Conservation (phyloP, 2,888 invertebrate species). For the Malthinus seriepunctatus region DNA sequence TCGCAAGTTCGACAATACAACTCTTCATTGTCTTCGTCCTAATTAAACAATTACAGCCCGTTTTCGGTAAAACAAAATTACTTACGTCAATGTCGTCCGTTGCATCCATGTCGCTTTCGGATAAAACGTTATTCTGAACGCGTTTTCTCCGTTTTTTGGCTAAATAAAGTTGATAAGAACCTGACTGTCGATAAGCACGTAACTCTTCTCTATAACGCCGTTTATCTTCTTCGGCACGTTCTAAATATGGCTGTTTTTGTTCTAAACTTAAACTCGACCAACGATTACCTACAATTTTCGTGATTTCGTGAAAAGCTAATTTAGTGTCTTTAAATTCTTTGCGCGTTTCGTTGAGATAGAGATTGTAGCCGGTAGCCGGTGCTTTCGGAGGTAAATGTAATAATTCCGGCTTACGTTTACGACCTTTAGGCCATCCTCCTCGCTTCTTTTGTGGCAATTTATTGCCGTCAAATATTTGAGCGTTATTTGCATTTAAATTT, state of each 20-base stretch:
- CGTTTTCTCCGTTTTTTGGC: constrained; percentile 57
- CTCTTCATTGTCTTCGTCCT: constrained; percentile 62
- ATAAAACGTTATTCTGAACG: constrained; percentile 48
- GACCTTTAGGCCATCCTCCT: constrained; percentile 66
- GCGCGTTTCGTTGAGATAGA: constrained; percentile 60
- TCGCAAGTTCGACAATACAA: constrained; percentile 63
- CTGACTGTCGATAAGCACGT: constrained; percentile 60
- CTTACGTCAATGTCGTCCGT: constrained; percentile 59
- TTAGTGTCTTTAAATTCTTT: constrained; percentile 57
- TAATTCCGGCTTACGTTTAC: constrained; percentile 59
- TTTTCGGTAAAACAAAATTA: background rate
- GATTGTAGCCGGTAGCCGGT: constrained; percentile 62
- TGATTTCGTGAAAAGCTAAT: constrained; percentile 61
- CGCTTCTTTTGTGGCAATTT: constrained; percentile 52
- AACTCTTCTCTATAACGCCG: constrained; percentile 61
- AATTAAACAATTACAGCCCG: background rate
- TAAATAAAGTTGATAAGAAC: constrained; percentile 59
- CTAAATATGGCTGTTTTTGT: constrained; percentile 60
- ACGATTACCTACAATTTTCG: constrained; percentile 60
- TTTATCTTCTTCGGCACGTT: constrained; percentile 61
- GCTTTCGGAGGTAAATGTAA: constrained; percentile 60
- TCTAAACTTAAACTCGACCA: constrained; percentile 60
- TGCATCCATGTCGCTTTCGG: constrained; percentile 58
- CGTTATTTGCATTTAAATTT: background rate
- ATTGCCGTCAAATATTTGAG: constrained; percentile 19